Conservation (phyloP, 2,113 vertebrate genomes). For the Paracanthobrama guichenoti region DNA sequence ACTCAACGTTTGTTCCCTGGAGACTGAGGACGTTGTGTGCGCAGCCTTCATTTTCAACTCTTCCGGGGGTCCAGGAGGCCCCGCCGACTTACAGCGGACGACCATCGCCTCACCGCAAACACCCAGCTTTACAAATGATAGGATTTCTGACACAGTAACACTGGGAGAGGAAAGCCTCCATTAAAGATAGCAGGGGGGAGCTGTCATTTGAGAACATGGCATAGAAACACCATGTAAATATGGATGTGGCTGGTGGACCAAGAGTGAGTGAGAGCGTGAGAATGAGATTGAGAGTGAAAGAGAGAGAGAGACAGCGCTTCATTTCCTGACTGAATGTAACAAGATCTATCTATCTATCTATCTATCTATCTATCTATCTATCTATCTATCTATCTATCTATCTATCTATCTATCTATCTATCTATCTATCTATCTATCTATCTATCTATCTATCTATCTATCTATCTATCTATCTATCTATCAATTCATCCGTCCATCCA, state of each 20-base stretch:
- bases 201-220: conserved; percentile 47
- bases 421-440: not conserved
- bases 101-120: conserved; percentile 53
- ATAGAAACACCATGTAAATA: conserved; percentile 69
- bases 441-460: not conserved
- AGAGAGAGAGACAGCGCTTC: conserved; percentile 11
- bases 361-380: not conserved
- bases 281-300: conserved; percentile 8
- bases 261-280: conserved; percentile 48
- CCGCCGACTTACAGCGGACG: conserved; percentile 16
- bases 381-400: not conserved
- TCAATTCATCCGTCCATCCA: no score
- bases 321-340: not conserved
- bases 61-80: conserved; percentile 56
- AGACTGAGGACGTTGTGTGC: conserved; percentile 61
- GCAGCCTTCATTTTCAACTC: conserved; percentile 68
- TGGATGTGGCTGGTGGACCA: conserved; percentile 62
- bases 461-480: no score
- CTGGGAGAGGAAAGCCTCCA: conserved; percentile 45
- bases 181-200: conserved; percentile 52
- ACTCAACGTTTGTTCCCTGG: conserved; percentile 23
- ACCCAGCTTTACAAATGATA: conserved; percentile 64
- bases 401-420: not conserved
- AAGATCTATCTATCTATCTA: not conserved
- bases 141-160: conserved; percentile 56